Evolutionary conservation across 1,140 invertebrate species (phyloP).

Genomic region (Pogonomyrmex californicus): DNA sequence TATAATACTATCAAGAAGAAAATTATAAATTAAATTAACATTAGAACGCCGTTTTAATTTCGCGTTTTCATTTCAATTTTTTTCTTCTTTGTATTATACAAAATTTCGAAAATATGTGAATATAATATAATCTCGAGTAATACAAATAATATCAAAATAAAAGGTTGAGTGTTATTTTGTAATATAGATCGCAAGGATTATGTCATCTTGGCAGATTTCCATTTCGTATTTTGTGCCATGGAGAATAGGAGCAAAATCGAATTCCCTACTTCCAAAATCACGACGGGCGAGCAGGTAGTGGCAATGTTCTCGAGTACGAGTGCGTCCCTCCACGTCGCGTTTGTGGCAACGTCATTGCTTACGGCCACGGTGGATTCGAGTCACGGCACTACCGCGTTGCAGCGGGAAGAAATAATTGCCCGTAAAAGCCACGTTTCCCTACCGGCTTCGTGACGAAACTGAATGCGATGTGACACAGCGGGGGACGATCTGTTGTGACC

Average conservation of each 20-base stretch:
- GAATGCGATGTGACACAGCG: slow-evolving; percentile 75
- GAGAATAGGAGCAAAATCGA: slow-evolving; percentile 21
- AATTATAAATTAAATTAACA: no score
- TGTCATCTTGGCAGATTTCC: not conserved
- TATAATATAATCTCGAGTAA: no score
- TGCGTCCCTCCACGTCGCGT: slow-evolving; percentile 46
- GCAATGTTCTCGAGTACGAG: slow-evolving; percentile 53
- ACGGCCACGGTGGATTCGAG: slow-evolving; percentile 32
- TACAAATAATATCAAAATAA: no score
- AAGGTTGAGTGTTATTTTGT: not conserved
- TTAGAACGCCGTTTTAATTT: no score
- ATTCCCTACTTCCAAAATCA: slow-evolving; percentile 38
- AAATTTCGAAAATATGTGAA: no score
- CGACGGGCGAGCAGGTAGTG: slow-evolving; percentile 57
- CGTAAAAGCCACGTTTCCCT: slow-evolving; percentile 76
- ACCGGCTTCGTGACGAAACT: slow-evolving; percentile 68
- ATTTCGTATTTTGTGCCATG: slow-evolving; percentile 21
- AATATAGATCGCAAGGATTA: not conserved
- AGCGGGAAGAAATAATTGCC: slow-evolving; percentile 77
- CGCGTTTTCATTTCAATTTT: no score
- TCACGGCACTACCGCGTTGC: not conserved
- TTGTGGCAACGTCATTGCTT: slow-evolving; percentile 56
- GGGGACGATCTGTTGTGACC: slow-evolving; percentile 80
- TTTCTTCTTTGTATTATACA: no score
- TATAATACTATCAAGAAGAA: no score